Evolutionary conservation across 2,888 invertebrate genomes (phyloP).

Genomic region (Tenthredo distinguenda): DNA sequence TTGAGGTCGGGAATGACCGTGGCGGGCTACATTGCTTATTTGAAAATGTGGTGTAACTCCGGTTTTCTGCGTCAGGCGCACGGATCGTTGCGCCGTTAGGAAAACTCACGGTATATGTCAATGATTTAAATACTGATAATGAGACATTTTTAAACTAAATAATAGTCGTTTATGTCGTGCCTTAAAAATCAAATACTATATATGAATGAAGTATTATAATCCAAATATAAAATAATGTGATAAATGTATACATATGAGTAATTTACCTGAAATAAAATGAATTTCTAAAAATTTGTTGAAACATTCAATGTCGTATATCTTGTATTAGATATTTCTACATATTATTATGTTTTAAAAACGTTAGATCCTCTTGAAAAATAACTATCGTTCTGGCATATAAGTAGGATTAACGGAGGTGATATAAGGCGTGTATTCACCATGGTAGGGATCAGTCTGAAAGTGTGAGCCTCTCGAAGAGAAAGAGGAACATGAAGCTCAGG

Average conservation of each 20-base stretch:
- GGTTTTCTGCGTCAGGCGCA: no score
- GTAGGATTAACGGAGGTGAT: conserved; percentile 55
- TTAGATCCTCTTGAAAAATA: not conserved
- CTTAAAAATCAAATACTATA: no score
- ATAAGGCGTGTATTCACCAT: conserved; percentile 69
- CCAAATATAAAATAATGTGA: not conserved
- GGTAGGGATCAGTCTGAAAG: conserved; percentile 75
- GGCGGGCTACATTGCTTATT: no score
- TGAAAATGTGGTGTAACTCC: no score
- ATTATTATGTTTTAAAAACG: not conserved
- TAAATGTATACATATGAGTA: not conserved
- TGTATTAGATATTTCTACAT: not conserved
- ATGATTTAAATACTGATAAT: not conserved
- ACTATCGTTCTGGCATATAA: not conserved
- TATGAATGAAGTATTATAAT: not conserved
- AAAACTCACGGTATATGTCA: no score
- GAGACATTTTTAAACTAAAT: not conserved
- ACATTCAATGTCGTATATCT: not conserved
- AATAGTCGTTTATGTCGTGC: no score
- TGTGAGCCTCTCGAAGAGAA: conserved; percentile 66
- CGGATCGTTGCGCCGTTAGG: no score
- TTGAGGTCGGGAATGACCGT: no score
- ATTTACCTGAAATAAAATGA: not conserved
- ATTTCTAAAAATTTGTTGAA: not conserved
- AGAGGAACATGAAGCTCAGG: conserved; percentile 61